A percentile compares a stretch with the other conserved stretches of the same genome.
Conservation (phyloP, 2,797 vertebrate genomes). For the Tangara arthus region DNA sequence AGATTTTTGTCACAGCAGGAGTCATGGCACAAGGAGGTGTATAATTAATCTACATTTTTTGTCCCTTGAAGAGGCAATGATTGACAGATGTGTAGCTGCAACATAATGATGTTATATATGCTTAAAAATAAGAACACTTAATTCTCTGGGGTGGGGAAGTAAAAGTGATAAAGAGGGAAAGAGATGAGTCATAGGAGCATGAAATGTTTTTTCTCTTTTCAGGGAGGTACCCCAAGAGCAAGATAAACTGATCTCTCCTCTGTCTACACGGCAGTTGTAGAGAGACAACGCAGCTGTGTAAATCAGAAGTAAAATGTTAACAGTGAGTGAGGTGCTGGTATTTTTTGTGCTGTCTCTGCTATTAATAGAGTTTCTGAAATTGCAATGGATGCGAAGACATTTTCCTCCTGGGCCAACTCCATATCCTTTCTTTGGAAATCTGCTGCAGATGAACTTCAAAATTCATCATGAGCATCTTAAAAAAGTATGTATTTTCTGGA, state of each 20-base stretch:
- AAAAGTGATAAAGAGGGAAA: neutral
- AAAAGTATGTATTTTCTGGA: neutral
- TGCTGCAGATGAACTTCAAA: conserved; percentile 60
- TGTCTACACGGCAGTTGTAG: neutral
- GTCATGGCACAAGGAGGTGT: neutral
- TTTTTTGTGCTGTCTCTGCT: neutral
- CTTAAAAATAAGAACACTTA: neutral
- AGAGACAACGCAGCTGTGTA: neutral
- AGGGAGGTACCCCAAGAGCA: neutral
- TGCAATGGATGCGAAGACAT: neutral
- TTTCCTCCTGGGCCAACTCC: conserved; percentile 61
- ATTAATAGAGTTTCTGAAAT: neutral
- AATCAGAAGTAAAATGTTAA: conserved; percentile 8
- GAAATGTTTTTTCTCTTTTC: neutral
- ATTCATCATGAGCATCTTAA: conserved; percentile 29
- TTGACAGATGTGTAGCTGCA: neutral
- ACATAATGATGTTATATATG: neutral
- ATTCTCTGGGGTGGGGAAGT: neutral
- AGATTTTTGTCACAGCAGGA: neutral
- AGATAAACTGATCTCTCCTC: neutral
- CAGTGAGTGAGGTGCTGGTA: neutral
- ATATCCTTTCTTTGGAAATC: conserved; percentile 56
- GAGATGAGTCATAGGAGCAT: neutral
- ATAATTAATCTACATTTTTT: neutral
- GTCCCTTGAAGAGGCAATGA: neutral